These are phyloP conservation scores for Lepisosteus osseus DNA, from an alignment of 2,113 vertebrate genomes.

Conservation along the genomic window DNA sequence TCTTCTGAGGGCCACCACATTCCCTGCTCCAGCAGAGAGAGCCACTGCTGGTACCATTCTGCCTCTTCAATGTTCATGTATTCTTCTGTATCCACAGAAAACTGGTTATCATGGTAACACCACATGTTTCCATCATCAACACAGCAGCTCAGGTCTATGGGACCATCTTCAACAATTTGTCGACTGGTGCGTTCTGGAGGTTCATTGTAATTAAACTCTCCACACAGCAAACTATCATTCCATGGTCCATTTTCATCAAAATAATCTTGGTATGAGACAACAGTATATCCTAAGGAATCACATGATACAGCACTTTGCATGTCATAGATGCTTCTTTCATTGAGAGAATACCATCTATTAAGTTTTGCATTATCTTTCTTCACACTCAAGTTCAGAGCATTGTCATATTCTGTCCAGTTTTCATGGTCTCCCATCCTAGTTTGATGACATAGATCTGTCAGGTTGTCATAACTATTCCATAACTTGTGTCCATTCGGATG, in stretches of 20 bases:
- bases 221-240: conserved; percentile 62
- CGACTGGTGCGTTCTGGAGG: conserved; percentile 43
- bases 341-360: conserved; percentile 50
- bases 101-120: conserved; percentile 49
- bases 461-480: conserved; percentile 55
- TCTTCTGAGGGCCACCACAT: conserved; percentile 92
- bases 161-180: conserved; percentile 59
- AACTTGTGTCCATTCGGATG: conserved; percentile 37
- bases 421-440: conserved; percentile 20
- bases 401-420: conserved; percentile 37
- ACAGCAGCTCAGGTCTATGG: conserved; percentile 68
- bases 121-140: conserved; percentile 47
- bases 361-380: conserved; percentile 43
- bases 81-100: conserved; percentile 59
- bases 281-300: conserved; percentile 50
- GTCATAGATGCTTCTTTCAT: conserved; percentile 65
- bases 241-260: conserved; percentile 70
- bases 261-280: conserved; percentile 70
- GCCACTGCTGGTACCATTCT: conserved; percentile 88
- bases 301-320: conserved; percentile 51
- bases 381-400: conserved; percentile 61
- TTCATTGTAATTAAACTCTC: conserved; percentile 56
- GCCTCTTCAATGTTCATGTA: conserved; percentile 66
- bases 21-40: conserved; percentile 81
- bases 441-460: conserved; percentile 35